Evolutionary conservation across 1,140 invertebrate genomes (phyloP).

Genomic region (Lasaia peninsularis): DNA sequence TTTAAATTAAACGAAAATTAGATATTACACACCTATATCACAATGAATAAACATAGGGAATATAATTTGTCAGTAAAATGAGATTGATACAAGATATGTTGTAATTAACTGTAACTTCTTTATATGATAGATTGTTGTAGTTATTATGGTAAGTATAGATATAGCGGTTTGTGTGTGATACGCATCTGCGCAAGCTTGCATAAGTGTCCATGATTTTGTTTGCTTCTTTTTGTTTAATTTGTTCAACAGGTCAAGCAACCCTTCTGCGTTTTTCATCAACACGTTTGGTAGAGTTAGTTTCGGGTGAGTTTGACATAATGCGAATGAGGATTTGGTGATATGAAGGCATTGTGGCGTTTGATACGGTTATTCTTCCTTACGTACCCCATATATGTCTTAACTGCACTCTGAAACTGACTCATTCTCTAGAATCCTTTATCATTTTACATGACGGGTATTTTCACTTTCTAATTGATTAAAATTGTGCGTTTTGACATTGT

Average conservation of each 20-base stretch:
- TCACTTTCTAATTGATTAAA: constrained; percentile 13
- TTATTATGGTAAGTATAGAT: constrained; percentile 32
- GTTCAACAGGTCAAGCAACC: constrained; percentile 84
- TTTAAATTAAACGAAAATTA: too few species aligned
- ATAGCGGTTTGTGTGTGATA: constrained; percentile 47
- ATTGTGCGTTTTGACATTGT: constrained; percentile 1
- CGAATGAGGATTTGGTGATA: constrained; percentile 72
- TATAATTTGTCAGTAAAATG: too few species aligned
- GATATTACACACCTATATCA: too few species aligned
- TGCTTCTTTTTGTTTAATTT: constrained; percentile 76
- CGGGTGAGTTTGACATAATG: constrained; percentile 82
- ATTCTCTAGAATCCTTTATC: constrained; percentile 32
- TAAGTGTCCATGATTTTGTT: constrained; percentile 58
- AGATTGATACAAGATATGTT: too few species aligned
- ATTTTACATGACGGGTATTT: constrained; percentile 19
- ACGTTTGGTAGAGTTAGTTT: constrained; percentile 82
- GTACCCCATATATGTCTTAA: constrained; percentile 63
- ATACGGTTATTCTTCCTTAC: constrained; percentile 57
- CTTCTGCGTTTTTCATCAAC: constrained; percentile 84
- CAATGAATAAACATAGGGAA: too few species aligned
- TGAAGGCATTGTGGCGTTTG: constrained; percentile 73
- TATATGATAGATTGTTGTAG: background rate
- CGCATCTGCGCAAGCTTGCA: constrained; percentile 56
- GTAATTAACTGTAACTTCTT: background rate
- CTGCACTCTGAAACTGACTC: constrained; percentile 72